Evolutionary conservation across 2,888 invertebrate genomes (phyloP).

Genomic region (Tuta absoluta): DNA sequence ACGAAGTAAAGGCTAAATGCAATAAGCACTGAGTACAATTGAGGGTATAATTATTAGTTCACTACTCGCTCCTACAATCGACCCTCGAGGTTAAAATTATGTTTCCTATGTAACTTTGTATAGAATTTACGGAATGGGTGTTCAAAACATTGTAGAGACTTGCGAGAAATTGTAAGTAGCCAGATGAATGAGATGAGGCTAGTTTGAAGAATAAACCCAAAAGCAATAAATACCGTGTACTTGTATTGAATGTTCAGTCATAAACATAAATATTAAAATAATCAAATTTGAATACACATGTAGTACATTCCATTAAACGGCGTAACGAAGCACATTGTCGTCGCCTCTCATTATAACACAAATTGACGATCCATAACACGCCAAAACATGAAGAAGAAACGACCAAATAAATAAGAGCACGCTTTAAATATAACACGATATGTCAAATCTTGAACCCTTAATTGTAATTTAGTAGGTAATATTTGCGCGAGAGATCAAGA

Average conservation of each 20-base stretch:
- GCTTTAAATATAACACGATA: slow-evolving; percentile 47
- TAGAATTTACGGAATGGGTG: slow-evolving; percentile 25
- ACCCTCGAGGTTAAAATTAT: slow-evolving; percentile 37
- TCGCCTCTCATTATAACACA: slow-evolving; percentile 16
- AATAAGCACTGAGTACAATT: slow-evolving; percentile 30
- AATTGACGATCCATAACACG: slow-evolving; percentile 32
- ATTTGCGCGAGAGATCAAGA: slow-evolving; percentile 58
- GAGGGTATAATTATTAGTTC: slow-evolving; percentile 40
- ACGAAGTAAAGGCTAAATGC: slow-evolving; percentile 23
- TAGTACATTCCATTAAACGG: slow-evolving; percentile 1
- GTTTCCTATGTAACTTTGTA: slow-evolving; percentile 37
- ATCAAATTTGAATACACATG: neutral
- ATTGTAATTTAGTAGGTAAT: slow-evolving; percentile 71
- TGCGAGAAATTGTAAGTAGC: slow-evolving; percentile 20
- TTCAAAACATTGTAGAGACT: slow-evolving; percentile 23
- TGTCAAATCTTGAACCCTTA: slow-evolving; percentile 54
- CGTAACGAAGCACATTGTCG: slow-evolving; percentile 24
- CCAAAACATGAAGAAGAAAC: slow-evolving; percentile 38
- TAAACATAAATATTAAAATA: too few relatives aligned
- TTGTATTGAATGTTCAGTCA: too few relatives aligned
- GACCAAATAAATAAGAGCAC: slow-evolving; percentile 36
- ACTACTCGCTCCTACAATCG: slow-evolving; percentile 37
- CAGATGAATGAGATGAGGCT: slow-evolving; percentile 2
- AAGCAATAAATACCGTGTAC: neutral
- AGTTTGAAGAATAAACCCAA: neutral